phyloP scores from a whole-genome alignment of 2,888 invertebrate genomes.

The Stegana nigrithorax region DNA sequence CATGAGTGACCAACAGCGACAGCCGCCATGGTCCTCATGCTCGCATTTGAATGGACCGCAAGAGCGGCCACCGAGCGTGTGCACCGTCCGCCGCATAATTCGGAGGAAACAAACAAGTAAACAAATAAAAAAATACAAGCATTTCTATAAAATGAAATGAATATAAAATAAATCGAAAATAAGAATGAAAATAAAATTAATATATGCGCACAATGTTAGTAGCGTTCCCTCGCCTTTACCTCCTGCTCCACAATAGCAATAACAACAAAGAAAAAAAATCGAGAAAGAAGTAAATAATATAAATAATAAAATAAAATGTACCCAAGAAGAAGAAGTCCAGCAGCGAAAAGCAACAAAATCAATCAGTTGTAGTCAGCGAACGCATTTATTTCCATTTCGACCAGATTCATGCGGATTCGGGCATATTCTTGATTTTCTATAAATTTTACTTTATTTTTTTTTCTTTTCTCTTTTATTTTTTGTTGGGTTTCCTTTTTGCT shows the following conservation, averaged over 20 bases:
- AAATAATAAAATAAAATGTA: background rate
- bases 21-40: background rate
- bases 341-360: slow-evolving; percentile 51
- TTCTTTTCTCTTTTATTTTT: slow-evolving; percentile 30
- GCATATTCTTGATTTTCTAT: background rate
- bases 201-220: background rate
- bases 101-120: background rate
- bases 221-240: too few relatives aligned
- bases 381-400: slow-evolving; percentile 65
- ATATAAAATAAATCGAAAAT: slow-evolving; percentile 21
- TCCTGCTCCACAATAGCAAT: too few relatives aligned
- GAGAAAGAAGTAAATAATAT: background rate
- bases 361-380: slow-evolving; percentile 65
- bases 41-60: background rate
- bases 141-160: slow-evolving; percentile 7
- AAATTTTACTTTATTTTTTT: slow-evolving; percentile 17
- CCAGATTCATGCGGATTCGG: slow-evolving; percentile 42
- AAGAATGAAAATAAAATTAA: slow-evolving; percentile 7
- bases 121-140: background rate
- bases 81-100: background rate
- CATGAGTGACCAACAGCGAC: slow-evolving; percentile 34
- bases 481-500: slow-evolving; percentile 23
- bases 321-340: background rate
- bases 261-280: background rate
- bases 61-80: too few relatives aligned